Conservation (phyloP, 2,888 invertebrate genomes). For the Platynereis dumerilii region DNA sequence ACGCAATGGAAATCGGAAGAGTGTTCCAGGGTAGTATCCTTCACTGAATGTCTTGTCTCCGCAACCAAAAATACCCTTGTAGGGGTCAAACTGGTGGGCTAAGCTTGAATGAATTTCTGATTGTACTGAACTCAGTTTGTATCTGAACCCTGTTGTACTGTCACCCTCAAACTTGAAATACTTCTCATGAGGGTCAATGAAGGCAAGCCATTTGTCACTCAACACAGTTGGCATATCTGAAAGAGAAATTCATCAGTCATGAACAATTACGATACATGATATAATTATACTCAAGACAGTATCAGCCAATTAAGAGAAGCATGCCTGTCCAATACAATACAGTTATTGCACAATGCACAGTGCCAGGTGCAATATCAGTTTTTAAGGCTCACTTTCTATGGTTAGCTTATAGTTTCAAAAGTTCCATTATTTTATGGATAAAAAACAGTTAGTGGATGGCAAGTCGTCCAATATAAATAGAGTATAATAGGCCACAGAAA, state of each 20-base stretch:
- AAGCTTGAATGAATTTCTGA: slow-evolving; percentile 13
- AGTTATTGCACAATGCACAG: no score
- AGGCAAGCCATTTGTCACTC: slow-evolving; percentile 48
- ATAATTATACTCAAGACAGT: no score
- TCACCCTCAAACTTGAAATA: slow-evolving; percentile 37
- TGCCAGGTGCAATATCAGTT: no score
- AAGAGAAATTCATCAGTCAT: slow-evolving; percentile 27
- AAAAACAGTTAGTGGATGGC: no score
- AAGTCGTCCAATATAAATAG: no score
- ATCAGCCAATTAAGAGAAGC: no score
- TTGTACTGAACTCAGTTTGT: slow-evolving; percentile 29
- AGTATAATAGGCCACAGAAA: no score
- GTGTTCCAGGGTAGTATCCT: slow-evolving; percentile 46
- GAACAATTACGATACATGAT: no score
- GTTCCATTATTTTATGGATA: no score
- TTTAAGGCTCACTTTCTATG: no score
- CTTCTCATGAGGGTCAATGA: slow-evolving; percentile 51
- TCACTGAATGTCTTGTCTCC: slow-evolving; percentile 27
- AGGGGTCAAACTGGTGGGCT: slow-evolving; percentile 40
- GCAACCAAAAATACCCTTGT: slow-evolving; percentile 43
- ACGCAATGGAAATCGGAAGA: slow-evolving; percentile 57
- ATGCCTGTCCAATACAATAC: no score
- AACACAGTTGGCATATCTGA: slow-evolving; percentile 49
- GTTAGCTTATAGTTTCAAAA: no score
- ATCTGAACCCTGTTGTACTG: slow-evolving; percentile 38